Evolutionary conservation across 2,113 vertebrate genomes (phyloP), one percentile per base, ranked within the genome.

Genomic region (Pitta sordida): DNA sequence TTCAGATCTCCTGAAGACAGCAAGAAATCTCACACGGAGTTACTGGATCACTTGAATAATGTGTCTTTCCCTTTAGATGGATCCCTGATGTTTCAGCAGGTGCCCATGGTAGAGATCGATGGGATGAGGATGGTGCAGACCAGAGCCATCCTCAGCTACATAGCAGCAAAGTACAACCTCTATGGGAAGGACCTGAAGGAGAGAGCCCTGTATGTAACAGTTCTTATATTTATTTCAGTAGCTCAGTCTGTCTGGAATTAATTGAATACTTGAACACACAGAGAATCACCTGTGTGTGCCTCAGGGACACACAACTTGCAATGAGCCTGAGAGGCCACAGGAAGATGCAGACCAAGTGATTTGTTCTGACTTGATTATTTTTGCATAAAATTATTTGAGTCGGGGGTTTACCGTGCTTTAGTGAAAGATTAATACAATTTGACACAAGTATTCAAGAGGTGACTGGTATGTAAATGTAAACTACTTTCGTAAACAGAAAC

Each of bases 61-160:
- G 3, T 67, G 22, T 20, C 6, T 86, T 90, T 80, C 63, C 43
- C 29, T 69, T 36, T 13, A 97, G 96, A 49, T 90, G 98, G 98
- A 85, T 96, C 30, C 8, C 97, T 99, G 86, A 92, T 99, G 83
- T 99, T 98, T 63, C 98, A 99, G 43, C 99, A 99, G 88, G 97
- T 99, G 55, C 99, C 99, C 3, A n/a, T 99, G 98, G 98, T 99
- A 52, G 98, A 99, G 94, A 99, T 99, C 0, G 98, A 99, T 26
- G 98, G 98, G 59, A 98, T 99, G 98, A 98, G 97, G 83, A 96
- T 99, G 55, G 93, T 99, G 48, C 99, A 99, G 96, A 98, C 98
- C 4, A 75, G 78, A 83, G 86, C 86, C 70, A 82, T 89, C 48
- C 78, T 82, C 39, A 68, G 20, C 78, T 89, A 82, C 62, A 68